phyloP scores from a whole-genome alignment of 1,140 invertebrate species.

The Radopholus similis region DNA sequence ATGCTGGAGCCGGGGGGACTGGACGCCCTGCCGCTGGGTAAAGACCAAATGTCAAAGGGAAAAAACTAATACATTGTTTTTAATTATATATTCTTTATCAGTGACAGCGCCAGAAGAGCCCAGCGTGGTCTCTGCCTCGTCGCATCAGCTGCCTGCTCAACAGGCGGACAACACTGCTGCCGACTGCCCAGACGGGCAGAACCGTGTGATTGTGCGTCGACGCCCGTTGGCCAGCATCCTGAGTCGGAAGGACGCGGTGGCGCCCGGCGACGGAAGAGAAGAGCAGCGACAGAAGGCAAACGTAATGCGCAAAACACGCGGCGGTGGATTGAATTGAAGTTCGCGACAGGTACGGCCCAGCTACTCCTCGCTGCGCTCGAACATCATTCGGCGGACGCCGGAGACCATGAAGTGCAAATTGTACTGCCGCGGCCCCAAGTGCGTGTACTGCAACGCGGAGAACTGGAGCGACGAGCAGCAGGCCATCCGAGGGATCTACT shows the following conservation, averaged over 20 bases:
- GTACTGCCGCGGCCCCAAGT: conserved; percentile 39
- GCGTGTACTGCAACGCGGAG: conserved; percentile 32
- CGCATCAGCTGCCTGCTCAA: not conserved
- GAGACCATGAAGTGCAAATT: conserved; percentile 50
- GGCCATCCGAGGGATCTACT: conserved; percentile 40
- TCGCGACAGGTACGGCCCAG: conserved; percentile 8
- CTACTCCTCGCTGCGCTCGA: conserved; percentile 38
- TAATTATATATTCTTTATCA: not conserved
- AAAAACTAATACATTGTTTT: not conserved
- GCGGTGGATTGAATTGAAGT: not conserved
- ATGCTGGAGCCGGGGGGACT: not conserved
- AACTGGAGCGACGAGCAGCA: conserved; percentile 25
- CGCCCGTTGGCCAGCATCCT: too few relatives aligned
- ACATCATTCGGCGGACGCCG: conserved; percentile 41
- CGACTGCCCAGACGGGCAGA: not conserved
- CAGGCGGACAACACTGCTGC: not conserved
- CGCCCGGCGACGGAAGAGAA: too few relatives aligned
- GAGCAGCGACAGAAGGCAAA: not conserved
- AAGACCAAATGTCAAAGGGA: not conserved
- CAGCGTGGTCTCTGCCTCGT: not conserved
- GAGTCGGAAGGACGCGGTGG: too few relatives aligned
- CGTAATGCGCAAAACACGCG: not conserved
- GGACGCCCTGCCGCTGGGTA: not conserved
- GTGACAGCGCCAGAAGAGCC: not conserved
- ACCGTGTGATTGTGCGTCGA: not conserved